Conservation (phyloP, 2,113 vertebrate genomes). For the Oplegnathus fasciatus region DNA sequence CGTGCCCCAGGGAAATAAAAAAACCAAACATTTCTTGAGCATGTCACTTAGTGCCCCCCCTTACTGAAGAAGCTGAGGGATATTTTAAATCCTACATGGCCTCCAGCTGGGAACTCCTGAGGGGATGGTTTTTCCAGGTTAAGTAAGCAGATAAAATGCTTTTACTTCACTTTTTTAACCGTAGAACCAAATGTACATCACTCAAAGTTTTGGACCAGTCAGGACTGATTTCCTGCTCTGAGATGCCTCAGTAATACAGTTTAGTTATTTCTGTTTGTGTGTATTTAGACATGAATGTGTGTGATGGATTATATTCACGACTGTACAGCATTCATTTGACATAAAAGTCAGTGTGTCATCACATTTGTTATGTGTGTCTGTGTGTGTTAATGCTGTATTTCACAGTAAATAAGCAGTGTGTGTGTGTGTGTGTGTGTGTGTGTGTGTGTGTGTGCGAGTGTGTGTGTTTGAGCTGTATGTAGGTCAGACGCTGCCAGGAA, state of each 20-base stretch:
- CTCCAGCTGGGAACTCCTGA: background rate
- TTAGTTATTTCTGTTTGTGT: conserved; percentile 1
- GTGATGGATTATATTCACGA: conserved; percentile 47
- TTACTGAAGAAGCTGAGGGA: too few species aligned
- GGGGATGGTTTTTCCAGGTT: background rate
- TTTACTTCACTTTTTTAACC: background rate
- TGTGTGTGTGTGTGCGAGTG: conserved; percentile 7
- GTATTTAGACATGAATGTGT: conserved; percentile 7
- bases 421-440: background rate
- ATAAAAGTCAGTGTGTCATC: conserved; percentile 42
- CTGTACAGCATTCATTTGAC: conserved; percentile 14
- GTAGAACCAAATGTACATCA: background rate
- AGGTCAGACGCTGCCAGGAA: conserved; percentile 69
- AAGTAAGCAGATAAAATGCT: background rate
- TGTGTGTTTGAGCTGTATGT: conserved; percentile 47
- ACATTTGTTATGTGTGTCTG: conserved; percentile 36
- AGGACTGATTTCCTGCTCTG: conserved; percentile 32
- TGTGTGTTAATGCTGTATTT: conserved; percentile 12
- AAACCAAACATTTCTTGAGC: too few species aligned
- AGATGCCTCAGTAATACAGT: background rate
- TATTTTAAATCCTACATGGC: background rate
- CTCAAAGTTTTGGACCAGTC: conserved; percentile 7
- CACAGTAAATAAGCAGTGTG: conserved; percentile 17
- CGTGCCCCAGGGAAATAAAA: background rate
- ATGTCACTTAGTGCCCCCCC: too few species aligned